Base-by-base conservation (phyloP, 2,888 invertebrate genomes). In the Spialia ferax region DNA sequence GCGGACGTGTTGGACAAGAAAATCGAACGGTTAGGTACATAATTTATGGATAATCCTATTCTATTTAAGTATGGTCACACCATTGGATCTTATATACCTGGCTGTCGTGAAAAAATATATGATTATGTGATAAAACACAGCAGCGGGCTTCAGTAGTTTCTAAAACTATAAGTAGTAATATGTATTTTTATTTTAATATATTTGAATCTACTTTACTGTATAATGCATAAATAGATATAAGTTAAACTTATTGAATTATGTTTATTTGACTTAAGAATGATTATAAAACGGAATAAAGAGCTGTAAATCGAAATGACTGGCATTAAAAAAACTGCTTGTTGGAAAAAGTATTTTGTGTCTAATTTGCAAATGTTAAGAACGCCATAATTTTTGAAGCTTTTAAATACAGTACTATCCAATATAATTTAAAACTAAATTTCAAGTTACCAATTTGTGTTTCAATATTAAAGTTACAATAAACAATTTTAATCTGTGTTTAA, bases 401-500 rank as follows among this genome's bases (percentile, higher is more conserved):
- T 38, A 38, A 38, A 13, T 35, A 13, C 35, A 35, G 11, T 35
- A 29, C 5, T 35, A 13, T 35, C 11, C 11, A 35, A 35, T 18
- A 45, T 38, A 3, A 38, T 15, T 3, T n/a, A 13, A 50, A 20
- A n/a, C 11, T 10, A 23, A 26, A n/a, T n/a, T n/a, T 54, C 20
- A 23, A 52, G 0, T 13, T 23, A 23, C 52, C 23, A 23, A 22
- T 52, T 10, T 22, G 5, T 52, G 4, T 13, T 50, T 22, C 18
- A 48, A 48, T 38, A 65, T 68, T 70, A 65, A 70, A 68, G 57
- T 56, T 61, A 42, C 32, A 52, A 42, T 69, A 35, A 55, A 60
- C 26, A 6, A 63, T 26, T 65, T 22, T 2, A 42, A 52, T 50
- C 10, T 63, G 68, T 64, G 64, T 70, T 65, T 68, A 57, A 62